A percentile compares a stretch with the other conserved stretches of the same genome.
Evolutionary conservation across 2,113 vertebrate genomes (phyloP).

Genomic region (Actinemys pallida): DNA sequence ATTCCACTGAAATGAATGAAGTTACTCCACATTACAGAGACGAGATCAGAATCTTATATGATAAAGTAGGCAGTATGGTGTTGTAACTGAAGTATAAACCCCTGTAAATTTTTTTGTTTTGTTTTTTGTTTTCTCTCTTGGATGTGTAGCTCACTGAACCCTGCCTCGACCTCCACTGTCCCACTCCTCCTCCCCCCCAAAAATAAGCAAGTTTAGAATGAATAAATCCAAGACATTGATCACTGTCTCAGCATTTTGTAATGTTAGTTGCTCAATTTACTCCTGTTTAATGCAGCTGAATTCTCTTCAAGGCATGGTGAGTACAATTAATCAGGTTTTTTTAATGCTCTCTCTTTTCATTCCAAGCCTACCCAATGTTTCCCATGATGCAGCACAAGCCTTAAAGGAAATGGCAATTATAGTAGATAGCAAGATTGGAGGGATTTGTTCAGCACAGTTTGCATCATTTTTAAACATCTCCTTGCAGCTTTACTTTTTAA

Average conservation of each 20-base stretch:
- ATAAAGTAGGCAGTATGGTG: neutral
- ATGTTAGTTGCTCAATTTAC: neutral
- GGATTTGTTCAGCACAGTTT: conserved; percentile 9
- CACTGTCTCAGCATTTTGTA: neutral
- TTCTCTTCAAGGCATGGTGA: neutral
- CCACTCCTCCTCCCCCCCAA: neutral
- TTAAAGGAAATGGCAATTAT: conserved; percentile 4
- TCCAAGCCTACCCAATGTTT: neutral
- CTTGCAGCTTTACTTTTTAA: neutral
- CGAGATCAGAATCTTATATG: rapidly evolving
- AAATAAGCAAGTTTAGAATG: neutral
- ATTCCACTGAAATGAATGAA: neutral
- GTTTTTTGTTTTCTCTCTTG: rapidly evolving
- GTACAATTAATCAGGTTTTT: neutral
- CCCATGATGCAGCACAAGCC: neutral
- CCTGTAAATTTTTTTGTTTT: neutral
- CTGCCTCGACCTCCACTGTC: neutral
- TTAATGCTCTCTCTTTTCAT: neutral
- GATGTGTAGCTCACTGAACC: neutral
- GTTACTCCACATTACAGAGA: neutral
- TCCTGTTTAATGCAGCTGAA: neutral
- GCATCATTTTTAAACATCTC: conserved; percentile 10
- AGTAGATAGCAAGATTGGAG: conserved; percentile 15
- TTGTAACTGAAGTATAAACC: neutral
- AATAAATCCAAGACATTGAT: neutral